Evolutionary conservation across 1,140 invertebrate genomes (phyloP).

Genomic region (Pristionchus pacificus): DNA sequence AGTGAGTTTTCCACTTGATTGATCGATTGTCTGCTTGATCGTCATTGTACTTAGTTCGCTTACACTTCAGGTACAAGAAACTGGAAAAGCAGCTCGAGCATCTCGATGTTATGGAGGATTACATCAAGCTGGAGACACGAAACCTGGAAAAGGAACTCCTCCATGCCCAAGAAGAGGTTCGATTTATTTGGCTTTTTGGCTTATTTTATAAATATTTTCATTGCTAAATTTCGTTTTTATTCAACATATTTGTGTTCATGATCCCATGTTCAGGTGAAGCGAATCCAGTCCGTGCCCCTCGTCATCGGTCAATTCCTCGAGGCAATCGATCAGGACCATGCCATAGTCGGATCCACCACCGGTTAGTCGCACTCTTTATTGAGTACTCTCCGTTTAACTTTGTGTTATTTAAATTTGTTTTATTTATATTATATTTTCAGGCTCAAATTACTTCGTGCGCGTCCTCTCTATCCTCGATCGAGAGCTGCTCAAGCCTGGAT

Average conservation of each 20-base stretch:
- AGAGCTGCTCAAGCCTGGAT: slow-evolving; percentile 88
- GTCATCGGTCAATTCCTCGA: slow-evolving; percentile 97
- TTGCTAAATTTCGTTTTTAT: neutral
- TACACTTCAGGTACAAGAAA: slow-evolving; percentile 67
- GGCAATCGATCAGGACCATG: slow-evolving; percentile 94
- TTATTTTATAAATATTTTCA: slow-evolving; percentile 8
- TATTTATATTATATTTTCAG: slow-evolving; percentile 57
- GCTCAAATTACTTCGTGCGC: slow-evolving; percentile 95
- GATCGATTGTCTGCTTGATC: neutral
- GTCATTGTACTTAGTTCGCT: neutral
- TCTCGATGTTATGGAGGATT: slow-evolving; percentile 92
- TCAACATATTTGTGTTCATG: neutral
- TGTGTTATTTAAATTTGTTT: neutral
- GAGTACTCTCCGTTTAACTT: neutral
- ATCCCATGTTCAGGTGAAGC: slow-evolving; percentile 70
- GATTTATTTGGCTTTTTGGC: neutral
- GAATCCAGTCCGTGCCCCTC: slow-evolving; percentile 91
- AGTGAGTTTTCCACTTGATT: neutral
- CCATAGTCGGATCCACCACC: slow-evolving; percentile 80
- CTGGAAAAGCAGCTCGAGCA: slow-evolving; percentile 90
- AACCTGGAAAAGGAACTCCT: slow-evolving; percentile 95
- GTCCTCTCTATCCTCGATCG: slow-evolving; percentile 88
- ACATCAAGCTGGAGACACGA: slow-evolving; percentile 95
- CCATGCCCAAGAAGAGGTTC: slow-evolving; percentile 83
- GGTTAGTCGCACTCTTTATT: slow-evolving; percentile 59